Evolutionary conservation across 2,113 vertebrate genomes (phyloP), one percentile per base, ranked within the genome.

Genomic region (Lucifuga dentata): DNA sequence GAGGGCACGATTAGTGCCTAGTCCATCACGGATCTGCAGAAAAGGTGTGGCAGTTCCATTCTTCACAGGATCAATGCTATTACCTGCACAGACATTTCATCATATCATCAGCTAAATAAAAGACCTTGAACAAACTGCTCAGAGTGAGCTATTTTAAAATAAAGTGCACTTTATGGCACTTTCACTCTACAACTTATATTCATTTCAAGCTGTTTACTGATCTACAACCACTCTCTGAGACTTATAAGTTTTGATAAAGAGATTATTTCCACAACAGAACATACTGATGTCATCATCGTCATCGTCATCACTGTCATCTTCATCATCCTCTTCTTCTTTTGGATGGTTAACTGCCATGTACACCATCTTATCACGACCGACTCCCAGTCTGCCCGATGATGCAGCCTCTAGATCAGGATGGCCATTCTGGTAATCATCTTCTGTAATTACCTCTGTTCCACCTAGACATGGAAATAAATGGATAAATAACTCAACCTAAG

Each of bases 281-380:
- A 46, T 84, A 92, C 92, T 68, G 33, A 89, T 88, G 26, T 89
- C 86, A 51, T 88, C 87, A 19, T 91, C 86, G 2, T 89, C 86
- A 1, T 87, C 85, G 4, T 85, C 84, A 1, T 87, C 80, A 5
- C 49, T 64, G 10, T 89, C 95, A 91, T 96, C 95, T 82, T 96
- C 96, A 66, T 97, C 96, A 45, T 98, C 95, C 51, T 97, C 96
- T 81, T 96, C 96, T 81, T 86, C 79, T 58, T 91, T 97, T 91
- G 85, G 93, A 88, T 94, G 92, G 85, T 97, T 99, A 61, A 99
- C 95, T 50, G 98, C 95, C 98, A 99, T 99, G 89, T 99, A 99
- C 85, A 99, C 96, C 97, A 99, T 98, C 91, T 98, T 99, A 86
- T 99, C 98, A 80, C 96, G 94, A 20, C 95, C 94, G 72, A 98